phyloP scores from a whole-genome alignment of 2,888 invertebrate genomes.

The Epistrophella euchroma region DNA sequence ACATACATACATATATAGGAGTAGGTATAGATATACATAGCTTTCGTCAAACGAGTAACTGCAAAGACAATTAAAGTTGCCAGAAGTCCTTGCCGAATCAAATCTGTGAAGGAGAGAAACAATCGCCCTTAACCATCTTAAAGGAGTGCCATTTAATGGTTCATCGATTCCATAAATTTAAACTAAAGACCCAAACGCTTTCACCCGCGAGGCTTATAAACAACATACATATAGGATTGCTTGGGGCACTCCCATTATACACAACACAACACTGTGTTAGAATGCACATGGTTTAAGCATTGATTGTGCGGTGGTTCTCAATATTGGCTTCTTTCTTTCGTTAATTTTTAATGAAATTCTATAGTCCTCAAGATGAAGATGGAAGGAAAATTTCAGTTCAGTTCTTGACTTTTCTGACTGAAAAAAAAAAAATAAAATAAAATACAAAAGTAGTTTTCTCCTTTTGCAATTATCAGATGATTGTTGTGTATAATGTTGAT shows the following conservation, averaged over 20 bases:
- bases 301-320: constrained; percentile 44
- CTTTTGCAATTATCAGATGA: constrained; percentile 61
- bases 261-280: constrained; percentile 19
- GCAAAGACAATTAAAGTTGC: constrained; percentile 32
- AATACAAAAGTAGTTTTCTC: constrained; percentile 51
- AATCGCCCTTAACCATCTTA: constrained; percentile 30
- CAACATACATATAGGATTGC: constrained; percentile 7
- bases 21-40: background rate
- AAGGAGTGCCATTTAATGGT: constrained; percentile 42
- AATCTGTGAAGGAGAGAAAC: constrained; percentile 18
- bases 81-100: constrained; percentile 19
- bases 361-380: constrained; percentile 35
- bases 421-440: constrained; percentile 18
- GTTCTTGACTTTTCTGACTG: background rate
- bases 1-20: no score
- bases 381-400: constrained; percentile 6
- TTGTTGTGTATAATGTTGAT: constrained; percentile 54
- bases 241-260: constrained; percentile 45
- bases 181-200: constrained; percentile 21
- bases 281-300: constrained; percentile 38
- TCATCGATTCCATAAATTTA: constrained; percentile 43
- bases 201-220: constrained; percentile 13
- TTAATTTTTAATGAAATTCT: constrained; percentile 68
- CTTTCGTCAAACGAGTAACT: constrained; percentile 12
- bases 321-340: constrained; percentile 65